Evolutionary conservation across 2,797 vertebrate species (phyloP).

Genomic region (Platalea minor): DNA sequence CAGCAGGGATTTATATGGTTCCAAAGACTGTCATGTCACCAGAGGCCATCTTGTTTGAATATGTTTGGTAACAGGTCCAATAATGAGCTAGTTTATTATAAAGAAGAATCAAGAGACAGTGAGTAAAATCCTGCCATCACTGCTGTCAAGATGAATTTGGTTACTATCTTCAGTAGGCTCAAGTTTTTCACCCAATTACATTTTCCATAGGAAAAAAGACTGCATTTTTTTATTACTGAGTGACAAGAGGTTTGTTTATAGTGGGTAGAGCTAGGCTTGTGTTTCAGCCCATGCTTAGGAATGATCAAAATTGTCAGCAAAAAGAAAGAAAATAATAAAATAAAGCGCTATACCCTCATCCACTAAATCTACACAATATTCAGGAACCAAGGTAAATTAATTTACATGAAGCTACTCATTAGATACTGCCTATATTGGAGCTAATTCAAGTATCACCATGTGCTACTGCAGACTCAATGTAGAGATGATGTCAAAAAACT

Average conservation of each 20-base stretch:
- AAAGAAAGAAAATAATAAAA: not conserved
- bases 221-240: not conserved
- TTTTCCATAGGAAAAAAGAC: not conserved
- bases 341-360: not conserved
- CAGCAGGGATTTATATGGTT: not conserved
- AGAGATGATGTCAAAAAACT: not conserved
- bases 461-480: not conserved
- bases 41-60: not conserved
- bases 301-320: not conserved
- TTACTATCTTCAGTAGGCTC: not conserved
- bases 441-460: not conserved
- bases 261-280: not conserved
- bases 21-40: not conserved
- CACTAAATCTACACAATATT: not conserved
- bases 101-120: not conserved
- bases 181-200: not conserved
- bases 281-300: not conserved
- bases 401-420: not conserved
- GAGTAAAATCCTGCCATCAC: not conserved
- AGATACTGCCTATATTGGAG: not conserved
- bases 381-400: not conserved
- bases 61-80: not conserved
- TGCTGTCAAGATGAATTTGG: not conserved
- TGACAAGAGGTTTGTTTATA: not conserved
- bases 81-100: rapidly evolving